These are phyloP conservation scores for Branchipolynoe longqiensis DNA, from an alignment of 2,888 invertebrate species.

Conservation along the genomic window DNA sequence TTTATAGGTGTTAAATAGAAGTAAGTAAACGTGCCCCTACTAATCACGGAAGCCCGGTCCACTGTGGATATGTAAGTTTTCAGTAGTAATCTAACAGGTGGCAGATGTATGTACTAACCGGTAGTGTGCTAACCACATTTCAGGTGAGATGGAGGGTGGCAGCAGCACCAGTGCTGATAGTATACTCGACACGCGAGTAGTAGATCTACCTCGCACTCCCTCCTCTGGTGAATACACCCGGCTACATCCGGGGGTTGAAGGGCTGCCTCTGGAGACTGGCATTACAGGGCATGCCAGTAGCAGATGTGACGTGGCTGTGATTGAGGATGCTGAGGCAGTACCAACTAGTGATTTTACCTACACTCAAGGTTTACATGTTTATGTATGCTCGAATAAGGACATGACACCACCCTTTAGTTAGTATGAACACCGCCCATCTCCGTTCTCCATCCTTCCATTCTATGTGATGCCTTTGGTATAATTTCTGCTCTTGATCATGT, in stretches of 20 bases:
- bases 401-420: no score
- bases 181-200: slow-evolving; percentile 29
- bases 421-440: no score
- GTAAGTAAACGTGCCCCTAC: no score
- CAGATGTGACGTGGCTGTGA: neutral
- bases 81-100: no score
- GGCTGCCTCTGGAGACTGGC: neutral
- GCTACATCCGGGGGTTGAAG: no score
- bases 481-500: no score
- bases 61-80: no score
- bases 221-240: neutral
- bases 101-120: slow-evolving; percentile 31
- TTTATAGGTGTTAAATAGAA: no score
- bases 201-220: neutral
- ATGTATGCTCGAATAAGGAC: no score
- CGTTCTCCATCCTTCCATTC: no score
- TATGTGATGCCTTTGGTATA: no score
- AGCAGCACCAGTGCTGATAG: slow-evolving; percentile 52
- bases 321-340: neutral
- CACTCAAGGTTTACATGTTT: slow-evolving; percentile 37
- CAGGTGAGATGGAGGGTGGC: slow-evolving; percentile 49
- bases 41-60: no score
- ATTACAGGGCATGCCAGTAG: neutral
- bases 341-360: neutral
- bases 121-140: neutral